These are phyloP conservation scores for Macrosteles quadrilineatus DNA, from an alignment of 1,140 invertebrate genomes.

Conservation along the genomic window DNA sequence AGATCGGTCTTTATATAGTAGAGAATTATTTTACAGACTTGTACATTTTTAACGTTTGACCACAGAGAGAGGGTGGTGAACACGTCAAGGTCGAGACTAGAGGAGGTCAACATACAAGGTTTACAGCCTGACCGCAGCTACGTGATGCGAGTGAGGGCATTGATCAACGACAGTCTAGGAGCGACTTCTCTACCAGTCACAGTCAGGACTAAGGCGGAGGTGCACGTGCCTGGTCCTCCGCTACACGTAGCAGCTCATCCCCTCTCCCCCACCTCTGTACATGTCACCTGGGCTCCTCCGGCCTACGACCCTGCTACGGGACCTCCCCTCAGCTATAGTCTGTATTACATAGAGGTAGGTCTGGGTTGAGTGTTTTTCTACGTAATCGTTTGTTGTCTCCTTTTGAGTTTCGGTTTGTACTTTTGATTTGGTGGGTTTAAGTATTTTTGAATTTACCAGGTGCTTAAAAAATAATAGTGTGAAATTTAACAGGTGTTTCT, in stretches of 20 bases:
- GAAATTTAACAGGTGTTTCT: too few species aligned
- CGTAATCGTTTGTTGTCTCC: too few species aligned
- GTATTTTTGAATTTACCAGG: too few species aligned
- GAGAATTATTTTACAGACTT: too few species aligned
- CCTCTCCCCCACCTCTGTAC: constrained; percentile 66
- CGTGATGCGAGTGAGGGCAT: constrained; percentile 79
- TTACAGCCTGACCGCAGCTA: constrained; percentile 85
- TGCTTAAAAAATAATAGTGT: too few species aligned
- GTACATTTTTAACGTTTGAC: too few species aligned
- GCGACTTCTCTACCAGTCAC: constrained; percentile 55
- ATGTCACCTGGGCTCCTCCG: constrained; percentile 73
- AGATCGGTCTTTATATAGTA: too few species aligned
- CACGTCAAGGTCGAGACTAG: constrained; percentile 64
- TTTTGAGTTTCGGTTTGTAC: too few species aligned
- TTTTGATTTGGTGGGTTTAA: too few species aligned
- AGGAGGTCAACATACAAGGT: constrained; percentile 81
- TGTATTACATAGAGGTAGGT: constrained; percentile 78
- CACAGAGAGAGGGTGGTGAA: constrained; percentile 81
- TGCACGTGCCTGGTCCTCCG: constrained; percentile 77
- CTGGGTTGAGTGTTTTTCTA: too few species aligned
- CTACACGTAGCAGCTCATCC: constrained; percentile 59
- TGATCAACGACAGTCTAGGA: constrained; percentile 69
- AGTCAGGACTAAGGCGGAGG: constrained; percentile 47
- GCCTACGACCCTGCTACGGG: constrained; percentile 64
- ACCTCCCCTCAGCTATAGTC: constrained; percentile 67